Evolutionary conservation across 2,113 vertebrate species (phyloP).

Genomic region (Pandion haliaetus): DNA sequence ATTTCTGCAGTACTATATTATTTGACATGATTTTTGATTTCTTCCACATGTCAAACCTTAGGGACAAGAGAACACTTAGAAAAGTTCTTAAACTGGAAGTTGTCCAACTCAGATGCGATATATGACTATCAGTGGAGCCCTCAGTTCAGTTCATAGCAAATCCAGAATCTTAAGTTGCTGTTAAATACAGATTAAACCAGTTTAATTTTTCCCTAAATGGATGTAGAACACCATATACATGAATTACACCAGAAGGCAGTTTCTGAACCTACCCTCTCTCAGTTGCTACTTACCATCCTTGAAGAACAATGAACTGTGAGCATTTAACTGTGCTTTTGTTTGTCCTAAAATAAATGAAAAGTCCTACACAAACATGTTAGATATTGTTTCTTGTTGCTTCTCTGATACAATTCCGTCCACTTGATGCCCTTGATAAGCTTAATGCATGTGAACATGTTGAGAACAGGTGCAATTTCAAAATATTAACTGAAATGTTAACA

Average conservation of each 20-base stretch:
- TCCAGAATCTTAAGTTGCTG: neutral
- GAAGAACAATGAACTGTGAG: neutral
- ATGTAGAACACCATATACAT: neutral
- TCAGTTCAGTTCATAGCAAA: neutral
- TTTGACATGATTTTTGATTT: neutral
- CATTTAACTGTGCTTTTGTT: neutral
- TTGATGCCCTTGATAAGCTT: neutral
- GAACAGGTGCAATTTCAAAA: neutral
- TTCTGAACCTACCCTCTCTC: neutral
- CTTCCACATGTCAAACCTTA: neutral
- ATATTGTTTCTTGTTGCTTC: neutral
- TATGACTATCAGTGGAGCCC: neutral
- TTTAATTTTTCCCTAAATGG: neutral
- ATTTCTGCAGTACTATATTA: neutral
- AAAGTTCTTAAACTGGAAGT: neutral
- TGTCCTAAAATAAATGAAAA: neutral
- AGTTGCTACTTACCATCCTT: neutral
- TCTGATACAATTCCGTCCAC: neutral
- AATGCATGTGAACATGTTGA: neutral
- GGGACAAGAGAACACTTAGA: neutral
- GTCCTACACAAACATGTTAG: fast-evolving
- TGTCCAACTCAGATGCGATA: neutral
- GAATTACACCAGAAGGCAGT: neutral
- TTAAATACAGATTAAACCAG: neutral
- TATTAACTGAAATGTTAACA: neutral